phyloP scores from a whole-genome alignment of 1,140 invertebrate species.

The Heliconius congener region DNA sequence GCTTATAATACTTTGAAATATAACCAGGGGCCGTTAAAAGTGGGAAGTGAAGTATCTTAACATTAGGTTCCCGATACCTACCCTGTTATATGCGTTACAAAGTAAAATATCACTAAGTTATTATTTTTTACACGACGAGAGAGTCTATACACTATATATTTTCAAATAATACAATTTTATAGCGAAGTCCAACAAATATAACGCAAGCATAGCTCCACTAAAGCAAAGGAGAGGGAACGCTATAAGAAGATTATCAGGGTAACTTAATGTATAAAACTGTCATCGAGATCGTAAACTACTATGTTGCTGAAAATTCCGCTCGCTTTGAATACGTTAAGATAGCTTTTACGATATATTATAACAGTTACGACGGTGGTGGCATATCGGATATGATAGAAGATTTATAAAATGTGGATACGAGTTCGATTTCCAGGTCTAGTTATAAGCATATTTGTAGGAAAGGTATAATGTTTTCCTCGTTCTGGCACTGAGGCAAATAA shows the following conservation, averaged over 20 bases:
- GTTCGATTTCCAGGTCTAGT: not conserved
- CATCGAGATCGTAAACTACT: slow-evolving; percentile 13
- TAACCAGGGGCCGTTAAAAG: too few relatives aligned
- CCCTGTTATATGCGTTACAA: too few relatives aligned
- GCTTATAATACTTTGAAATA: too few relatives aligned
- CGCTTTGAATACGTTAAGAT: slow-evolving; percentile 9
- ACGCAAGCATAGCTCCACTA: not conserved
- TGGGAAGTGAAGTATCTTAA: too few relatives aligned
- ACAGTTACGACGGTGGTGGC: not conserved
- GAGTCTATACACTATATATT: too few relatives aligned
- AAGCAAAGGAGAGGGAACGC: not conserved
- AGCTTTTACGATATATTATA: slow-evolving; percentile 13
- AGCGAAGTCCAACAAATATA: not conserved
- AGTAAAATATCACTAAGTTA: too few relatives aligned
- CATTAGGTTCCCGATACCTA: too few relatives aligned
- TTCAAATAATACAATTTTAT: too few relatives aligned
- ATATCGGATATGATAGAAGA: not conserved
- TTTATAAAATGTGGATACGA: not conserved
- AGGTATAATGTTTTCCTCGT: too few relatives aligned
- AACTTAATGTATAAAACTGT: slow-evolving; percentile 11
- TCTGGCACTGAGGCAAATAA: too few relatives aligned
- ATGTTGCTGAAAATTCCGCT: slow-evolving; percentile 4
- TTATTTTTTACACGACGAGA: too few relatives aligned
- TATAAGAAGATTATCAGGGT: slow-evolving; percentile 10
- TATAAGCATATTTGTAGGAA: not conserved